phyloP scores from a whole-genome alignment of 2,888 invertebrate species.

The Tridacna crocea region DNA sequence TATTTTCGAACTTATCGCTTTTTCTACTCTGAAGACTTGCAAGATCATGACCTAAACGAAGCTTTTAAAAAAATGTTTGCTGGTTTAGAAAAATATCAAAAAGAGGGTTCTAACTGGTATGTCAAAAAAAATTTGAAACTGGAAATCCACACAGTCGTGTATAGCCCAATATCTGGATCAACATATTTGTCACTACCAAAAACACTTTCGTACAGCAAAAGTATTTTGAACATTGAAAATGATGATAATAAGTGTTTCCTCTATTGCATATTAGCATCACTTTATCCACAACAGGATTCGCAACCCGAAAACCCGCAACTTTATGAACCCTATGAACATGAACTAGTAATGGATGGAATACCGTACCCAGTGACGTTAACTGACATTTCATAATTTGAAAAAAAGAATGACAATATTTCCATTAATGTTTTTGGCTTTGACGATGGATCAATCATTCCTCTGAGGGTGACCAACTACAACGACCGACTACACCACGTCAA shows the following conservation, averaged over 20 bases:
- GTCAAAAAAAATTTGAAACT: constrained; percentile 39
- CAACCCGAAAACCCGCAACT: constrained; percentile 33
- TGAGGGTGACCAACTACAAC: constrained; percentile 37
- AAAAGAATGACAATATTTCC: constrained; percentile 38
- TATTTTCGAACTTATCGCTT: constrained; percentile 29
- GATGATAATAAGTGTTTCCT: constrained; percentile 51
- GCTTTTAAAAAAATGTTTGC: constrained; percentile 45
- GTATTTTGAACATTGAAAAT: constrained; percentile 52
- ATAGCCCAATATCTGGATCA: constrained; percentile 47
- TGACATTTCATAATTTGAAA: constrained; percentile 37
- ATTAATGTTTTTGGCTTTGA: constrained; percentile 58
- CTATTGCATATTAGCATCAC: constrained; percentile 43
- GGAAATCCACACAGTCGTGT: constrained; percentile 42
- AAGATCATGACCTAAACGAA: constrained; percentile 41
- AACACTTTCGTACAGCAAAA: constrained; percentile 4
- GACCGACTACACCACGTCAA: constrained; percentile 44
- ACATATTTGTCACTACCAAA: constrained; percentile 42
- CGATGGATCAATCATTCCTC: constrained; percentile 36
- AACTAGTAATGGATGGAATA: constrained; percentile 45
- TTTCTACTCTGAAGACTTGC: constrained; percentile 1
- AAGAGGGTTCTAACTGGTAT: constrained; percentile 45
- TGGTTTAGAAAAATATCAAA: constrained; percentile 44
- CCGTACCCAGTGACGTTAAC: constrained; percentile 43
- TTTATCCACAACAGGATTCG: constrained; percentile 27
- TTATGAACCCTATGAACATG: constrained; percentile 35